Conservation (phyloP, 2,113 vertebrate species). For the Nothoprocta perdicaria region DNA sequence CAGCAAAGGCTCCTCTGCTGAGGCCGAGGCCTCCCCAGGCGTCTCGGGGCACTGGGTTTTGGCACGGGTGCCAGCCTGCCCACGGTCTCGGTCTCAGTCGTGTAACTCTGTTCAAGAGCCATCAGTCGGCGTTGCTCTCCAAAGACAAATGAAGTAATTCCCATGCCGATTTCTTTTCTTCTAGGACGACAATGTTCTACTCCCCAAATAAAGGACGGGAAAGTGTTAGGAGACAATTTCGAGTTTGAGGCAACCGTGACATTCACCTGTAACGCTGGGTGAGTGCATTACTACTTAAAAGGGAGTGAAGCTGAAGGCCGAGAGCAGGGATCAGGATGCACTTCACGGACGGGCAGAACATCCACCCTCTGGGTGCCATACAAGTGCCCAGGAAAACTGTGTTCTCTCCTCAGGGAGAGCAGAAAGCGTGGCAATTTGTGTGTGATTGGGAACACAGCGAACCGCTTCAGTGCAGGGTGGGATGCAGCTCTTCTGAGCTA, state of each 20-base stretch:
- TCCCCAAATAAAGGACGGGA: neutral
- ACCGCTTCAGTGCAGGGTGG: neutral
- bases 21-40: neutral
- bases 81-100: neutral
- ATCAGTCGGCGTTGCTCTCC: neutral
- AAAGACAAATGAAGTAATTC: neutral
- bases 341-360: neutral
- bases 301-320: accelerated
- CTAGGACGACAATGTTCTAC: neutral
- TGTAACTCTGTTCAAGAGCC: neutral
- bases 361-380: neutral
- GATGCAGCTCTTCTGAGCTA: too few species aligned
- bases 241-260: neutral
- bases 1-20: neutral
- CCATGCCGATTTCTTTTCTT: neutral
- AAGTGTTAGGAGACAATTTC: neutral
- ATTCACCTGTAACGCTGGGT: neutral
- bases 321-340: neutral
- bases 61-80: neutral
- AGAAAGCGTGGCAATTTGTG: accelerated
- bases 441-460: neutral
- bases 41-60: neutral
- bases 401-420: neutral
- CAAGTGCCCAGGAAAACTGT: neutral
- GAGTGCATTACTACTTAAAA: neutral